Evolutionary conservation across 2,797 vertebrate species (phyloP).

Genomic region (Netta rufina): DNA sequence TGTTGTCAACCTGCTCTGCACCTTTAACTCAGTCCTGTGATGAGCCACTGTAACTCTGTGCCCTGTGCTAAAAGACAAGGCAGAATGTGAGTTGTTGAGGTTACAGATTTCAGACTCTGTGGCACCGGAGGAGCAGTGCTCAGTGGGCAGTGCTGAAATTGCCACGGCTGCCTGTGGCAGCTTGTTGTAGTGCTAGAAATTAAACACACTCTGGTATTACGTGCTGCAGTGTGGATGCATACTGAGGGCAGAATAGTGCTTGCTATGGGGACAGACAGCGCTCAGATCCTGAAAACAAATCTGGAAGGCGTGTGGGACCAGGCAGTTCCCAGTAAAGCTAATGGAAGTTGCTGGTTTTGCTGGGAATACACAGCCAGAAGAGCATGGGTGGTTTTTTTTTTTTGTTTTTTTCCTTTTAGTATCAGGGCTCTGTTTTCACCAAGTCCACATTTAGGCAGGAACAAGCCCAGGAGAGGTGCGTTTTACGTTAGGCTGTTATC

Average conservation of each 20-base stretch:
- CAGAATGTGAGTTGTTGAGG: background rate
- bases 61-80: background rate
- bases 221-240: accelerated
- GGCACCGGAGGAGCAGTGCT: background rate
- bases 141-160: accelerated
- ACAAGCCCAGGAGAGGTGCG: background rate
- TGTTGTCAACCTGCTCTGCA: background rate
- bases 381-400: accelerated
- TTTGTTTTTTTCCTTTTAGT: background rate
- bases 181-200: accelerated
- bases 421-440: background rate
- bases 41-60: background rate
- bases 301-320: accelerated
- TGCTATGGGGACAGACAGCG: accelerated
- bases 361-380: accelerated
- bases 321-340: accelerated
- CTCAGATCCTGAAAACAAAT: background rate
- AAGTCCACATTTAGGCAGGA: accelerated
- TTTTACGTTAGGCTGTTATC: background rate
- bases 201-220: accelerated
- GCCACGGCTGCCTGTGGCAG: accelerated
- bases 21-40: background rate
- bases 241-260: accelerated
- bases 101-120: background rate
- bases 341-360: accelerated